Conservation (phyloP, 1,140 invertebrate species). For the Proales similis region DNA sequence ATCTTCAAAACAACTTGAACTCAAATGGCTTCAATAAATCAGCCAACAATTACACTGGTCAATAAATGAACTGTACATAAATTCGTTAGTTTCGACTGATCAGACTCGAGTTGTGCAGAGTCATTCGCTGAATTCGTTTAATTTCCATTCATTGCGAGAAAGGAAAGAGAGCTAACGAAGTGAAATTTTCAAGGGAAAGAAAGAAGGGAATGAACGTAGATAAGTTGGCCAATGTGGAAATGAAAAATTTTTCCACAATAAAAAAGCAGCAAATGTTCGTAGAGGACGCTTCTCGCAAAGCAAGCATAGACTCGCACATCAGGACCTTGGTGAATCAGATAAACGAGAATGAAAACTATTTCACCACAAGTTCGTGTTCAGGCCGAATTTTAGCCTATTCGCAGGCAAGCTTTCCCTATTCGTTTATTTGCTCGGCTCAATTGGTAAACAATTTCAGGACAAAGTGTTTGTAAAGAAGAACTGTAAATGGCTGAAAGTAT, state of each 20-base stretch:
- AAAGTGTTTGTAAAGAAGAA: conserved; percentile 21
- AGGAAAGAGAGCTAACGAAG: too few relatives aligned
- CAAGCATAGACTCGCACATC: conserved; percentile 18
- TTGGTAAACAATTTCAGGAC: neutral
- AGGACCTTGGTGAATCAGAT: conserved; percentile 2
- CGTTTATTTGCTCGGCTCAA: neutral
- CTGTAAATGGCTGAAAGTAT: conserved; percentile 29
- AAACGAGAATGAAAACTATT: conserved; percentile 34
- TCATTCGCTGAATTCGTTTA: too few relatives aligned
- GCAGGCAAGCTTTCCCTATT: neutral
- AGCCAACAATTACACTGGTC: too few relatives aligned
- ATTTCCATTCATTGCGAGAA: too few relatives aligned
- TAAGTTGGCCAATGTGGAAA: too few relatives aligned
- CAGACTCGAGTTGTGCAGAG: too few relatives aligned
- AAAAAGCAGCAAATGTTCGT: conserved; percentile 2
- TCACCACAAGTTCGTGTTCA: conserved; percentile 34
- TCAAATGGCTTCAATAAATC: too few relatives aligned
- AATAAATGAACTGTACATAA: too few relatives aligned
- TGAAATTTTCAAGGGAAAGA: too few relatives aligned
- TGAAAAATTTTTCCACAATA: neutral
- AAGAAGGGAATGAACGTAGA: too few relatives aligned
- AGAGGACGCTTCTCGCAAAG: conserved; percentile 24
- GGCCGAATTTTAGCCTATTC: conserved; percentile 33
- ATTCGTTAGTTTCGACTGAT: too few relatives aligned
- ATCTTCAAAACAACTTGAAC: too few relatives aligned